Base-by-base conservation (phyloP, 1,140 invertebrate species). In the Drosophila arawakana region DNA sequence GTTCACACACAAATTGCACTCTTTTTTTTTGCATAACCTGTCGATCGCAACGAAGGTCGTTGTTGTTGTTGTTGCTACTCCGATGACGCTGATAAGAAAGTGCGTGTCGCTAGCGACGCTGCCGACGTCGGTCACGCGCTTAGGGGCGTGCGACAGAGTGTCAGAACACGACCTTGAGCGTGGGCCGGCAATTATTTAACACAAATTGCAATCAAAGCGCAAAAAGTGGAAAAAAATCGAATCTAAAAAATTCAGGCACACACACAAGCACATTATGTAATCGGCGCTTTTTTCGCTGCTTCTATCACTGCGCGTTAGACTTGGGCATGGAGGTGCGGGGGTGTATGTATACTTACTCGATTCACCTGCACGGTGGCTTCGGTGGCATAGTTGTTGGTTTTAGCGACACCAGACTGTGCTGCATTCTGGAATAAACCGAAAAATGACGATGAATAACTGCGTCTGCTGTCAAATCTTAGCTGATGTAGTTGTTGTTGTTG, bases 361-460 rank as follows among this genome's bases (percentile, higher is more conserved):
- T 92, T 86, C 69, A 92, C 91, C 89, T 91, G 72, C 21, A 92
- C 66, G 58, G 91, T 92, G 15, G 91, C 91, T 66, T 92, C 91
- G 58, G 91, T 92, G 77, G 91, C 91, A 89, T 91, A 92, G 73
- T 91, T 92, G 67, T 91, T 92, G 63, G 74, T 86, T 70, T 91
- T 91, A 60, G 88, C 72, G 60, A 79, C 78, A 67, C 84, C 88
- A 76, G 83, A 71, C 58, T 85, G 62, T 72, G 89, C 89, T 70
- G 86, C 79, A 91, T 79, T 91, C 91, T 92, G 91, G 91, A 92
- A 92, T 71, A 92, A 79, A 92, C 91, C 91, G 91, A 92, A 92
- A 92, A 92, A 92, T 83, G 90, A 91, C 74, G 78, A 80, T 91
- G 90, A 91, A 80, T 91, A 86, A 77, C 85, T 75, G 60, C 80